phyloP scores from a whole-genome alignment of 1,140 invertebrate species.

The Calliphora vicina region DNA sequence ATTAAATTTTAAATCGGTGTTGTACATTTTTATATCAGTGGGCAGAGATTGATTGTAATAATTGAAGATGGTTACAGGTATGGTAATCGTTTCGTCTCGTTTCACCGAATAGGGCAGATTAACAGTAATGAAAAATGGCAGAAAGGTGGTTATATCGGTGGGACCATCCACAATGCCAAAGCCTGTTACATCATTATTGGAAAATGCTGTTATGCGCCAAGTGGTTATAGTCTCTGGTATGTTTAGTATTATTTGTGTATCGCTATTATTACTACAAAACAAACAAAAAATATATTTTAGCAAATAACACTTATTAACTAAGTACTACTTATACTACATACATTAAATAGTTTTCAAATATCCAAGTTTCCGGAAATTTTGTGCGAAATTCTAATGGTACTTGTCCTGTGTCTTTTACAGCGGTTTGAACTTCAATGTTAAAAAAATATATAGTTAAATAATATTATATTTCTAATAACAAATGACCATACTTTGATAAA shows the following conservation, averaged over 20 bases:
- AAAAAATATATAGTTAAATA: too few relatives aligned
- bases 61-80: conserved; percentile 59
- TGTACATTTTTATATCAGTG: conserved; percentile 84
- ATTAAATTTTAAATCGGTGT: conserved; percentile 79
- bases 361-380: conserved; percentile 42
- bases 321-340: not conserved
- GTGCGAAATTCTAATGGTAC: conserved; percentile 20
- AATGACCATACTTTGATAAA: too few relatives aligned
- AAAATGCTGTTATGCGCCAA: conserved; percentile 17
- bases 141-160: not conserved
- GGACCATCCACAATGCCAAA: not conserved
- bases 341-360: conserved; percentile 43
- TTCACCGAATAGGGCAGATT: conserved; percentile 8
- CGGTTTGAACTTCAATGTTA: not conserved
- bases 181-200: not conserved
- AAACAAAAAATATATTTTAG: not conserved
- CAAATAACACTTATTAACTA: too few relatives aligned
- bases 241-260: conserved; percentile 54
- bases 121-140: not conserved
- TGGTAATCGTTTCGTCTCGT: conserved; percentile 50
- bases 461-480: too few relatives aligned
- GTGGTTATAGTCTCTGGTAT: not conserved
- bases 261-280: conserved; percentile 40
- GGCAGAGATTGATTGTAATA: conserved; percentile 72
- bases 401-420: not conserved